Base-by-base conservation (phyloP, 2,797 vertebrate species). In the Florisuga fusca region DNA sequence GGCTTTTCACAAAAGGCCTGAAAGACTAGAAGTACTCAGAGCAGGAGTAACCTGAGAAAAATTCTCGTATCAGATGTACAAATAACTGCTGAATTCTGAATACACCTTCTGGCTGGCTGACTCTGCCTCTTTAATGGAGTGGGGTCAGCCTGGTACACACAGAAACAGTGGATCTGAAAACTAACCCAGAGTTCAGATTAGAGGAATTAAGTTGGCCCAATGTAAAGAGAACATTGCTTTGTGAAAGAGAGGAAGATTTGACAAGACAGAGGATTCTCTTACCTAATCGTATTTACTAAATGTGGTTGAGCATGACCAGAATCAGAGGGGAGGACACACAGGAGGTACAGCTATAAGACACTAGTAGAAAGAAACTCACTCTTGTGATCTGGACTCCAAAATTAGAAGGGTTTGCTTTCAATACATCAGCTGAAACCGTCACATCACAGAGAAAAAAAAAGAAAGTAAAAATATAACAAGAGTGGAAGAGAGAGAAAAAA, bases 331-430 rank as follows among this genome's bases (percentile, higher is more conserved):
- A 95, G 63, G 90, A 95, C 91, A 97, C 94, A 96, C 88, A 95
- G 89, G 90, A 92, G 89, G 90, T 87, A 98, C 94, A 97, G 96
- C 97, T 97, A 97, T 41, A 45, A 98, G 96, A 98, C 93, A 98
- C 95, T 89, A 94, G 93, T 90, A 97, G 95, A 98, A 96, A 97
- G 89, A 90, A 98, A 98, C 98, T 98, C 98, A 98, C 98, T 98
- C 98, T 97, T 97, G 97, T 98, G 97, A 98, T 98, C 97, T 98
- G 97, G 97, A 84, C 96, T 98, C 96, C 97, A 95, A 97, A 98
- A 98, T 98, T 98, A 98, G 98, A 97, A 98, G 98, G 96, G 97
- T 98, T 98, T 98, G 97, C 97, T 98, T 98, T 98, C 97, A 98
- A 97, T 95, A 97, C 97, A 98, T 98, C 97, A 96, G 97, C 97